Conservation (phyloP, 2,888 invertebrate genomes). For the Phytoseiulus persimilis region DNA sequence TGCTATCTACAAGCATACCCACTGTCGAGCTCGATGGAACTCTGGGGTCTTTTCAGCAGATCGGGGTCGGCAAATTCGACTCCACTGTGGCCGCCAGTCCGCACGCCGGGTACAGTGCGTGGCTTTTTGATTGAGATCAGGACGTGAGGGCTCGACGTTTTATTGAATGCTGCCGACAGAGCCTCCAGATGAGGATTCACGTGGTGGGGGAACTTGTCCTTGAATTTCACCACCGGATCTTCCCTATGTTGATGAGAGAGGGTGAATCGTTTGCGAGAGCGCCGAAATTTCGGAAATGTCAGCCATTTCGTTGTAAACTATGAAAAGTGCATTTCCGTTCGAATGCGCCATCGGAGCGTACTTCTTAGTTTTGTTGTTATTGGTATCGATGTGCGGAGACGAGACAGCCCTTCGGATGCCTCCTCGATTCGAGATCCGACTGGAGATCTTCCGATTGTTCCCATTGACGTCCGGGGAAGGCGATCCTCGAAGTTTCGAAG, state of each 20-base stretch:
- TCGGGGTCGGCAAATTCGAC: constrained; percentile 30
- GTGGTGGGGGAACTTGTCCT: constrained; percentile 26
- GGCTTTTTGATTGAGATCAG: constrained; percentile 17
- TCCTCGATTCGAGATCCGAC: constrained; percentile 6
- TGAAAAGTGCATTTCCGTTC: not conserved
- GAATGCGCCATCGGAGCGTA: not conserved
- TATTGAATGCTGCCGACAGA: constrained; percentile 12
- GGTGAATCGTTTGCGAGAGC: not conserved
- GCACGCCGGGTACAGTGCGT: constrained; percentile 14
- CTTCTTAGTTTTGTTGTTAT: constrained; percentile 22
- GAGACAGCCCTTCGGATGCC: constrained; percentile 12
- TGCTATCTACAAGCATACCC: constrained; percentile 31
- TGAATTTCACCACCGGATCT: constrained; percentile 15
- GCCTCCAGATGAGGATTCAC: constrained; percentile 17
- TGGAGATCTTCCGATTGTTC: not conserved
- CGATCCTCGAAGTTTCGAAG: not conserved
- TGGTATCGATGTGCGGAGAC: constrained; percentile 8
- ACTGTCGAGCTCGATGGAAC: constrained; percentile 36
- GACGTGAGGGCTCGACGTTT: not conserved
- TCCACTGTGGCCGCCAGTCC: constrained; percentile 29
- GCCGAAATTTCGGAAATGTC: not conserved
- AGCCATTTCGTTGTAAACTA: not conserved
- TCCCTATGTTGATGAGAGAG: not conserved
- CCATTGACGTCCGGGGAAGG: constrained; percentile 30
- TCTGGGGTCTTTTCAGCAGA: not conserved